Conservation (phyloP, 2,113 vertebrate genomes). For the Phalacrocorax pelagicus region DNA sequence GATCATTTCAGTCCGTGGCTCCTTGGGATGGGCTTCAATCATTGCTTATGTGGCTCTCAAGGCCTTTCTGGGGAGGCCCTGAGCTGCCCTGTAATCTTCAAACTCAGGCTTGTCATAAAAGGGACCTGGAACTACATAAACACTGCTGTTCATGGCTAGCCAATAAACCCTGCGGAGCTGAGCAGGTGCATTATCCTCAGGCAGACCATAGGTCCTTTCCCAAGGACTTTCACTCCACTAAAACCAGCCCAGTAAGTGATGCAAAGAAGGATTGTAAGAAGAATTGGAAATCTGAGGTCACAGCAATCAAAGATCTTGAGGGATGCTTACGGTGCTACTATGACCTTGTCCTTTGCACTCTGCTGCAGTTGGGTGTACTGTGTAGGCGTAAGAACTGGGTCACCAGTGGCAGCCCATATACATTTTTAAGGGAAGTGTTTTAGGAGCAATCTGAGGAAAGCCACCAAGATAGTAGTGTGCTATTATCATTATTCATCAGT, state of each 20-base stretch:
- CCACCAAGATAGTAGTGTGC: background rate
- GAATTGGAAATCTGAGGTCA: background rate
- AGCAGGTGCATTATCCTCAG: background rate
- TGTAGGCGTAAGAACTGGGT: background rate
- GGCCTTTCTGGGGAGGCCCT: background rate
- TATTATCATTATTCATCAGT: background rate
- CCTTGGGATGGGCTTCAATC: background rate
- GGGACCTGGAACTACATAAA: background rate
- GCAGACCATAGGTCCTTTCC: background rate
- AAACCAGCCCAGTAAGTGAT: background rate
- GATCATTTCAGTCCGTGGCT: background rate
- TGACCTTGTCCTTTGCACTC: background rate
- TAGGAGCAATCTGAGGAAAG: background rate
- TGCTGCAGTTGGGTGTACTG: fast-evolving
- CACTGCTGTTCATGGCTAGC: background rate
- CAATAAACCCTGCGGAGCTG: background rate
- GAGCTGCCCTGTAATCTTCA: background rate
- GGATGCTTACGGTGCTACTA: background rate
- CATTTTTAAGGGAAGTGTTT: background rate
- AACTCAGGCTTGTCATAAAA: background rate
- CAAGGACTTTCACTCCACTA: background rate
- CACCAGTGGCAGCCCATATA: background rate
- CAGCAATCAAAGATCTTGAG: background rate
- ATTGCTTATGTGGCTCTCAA: background rate
- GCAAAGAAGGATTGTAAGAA: background rate